Evolutionary conservation across 2,888 invertebrate genomes (phyloP), one percentile per base, ranked within the genome.

Genomic region (Hirtodrosophila trivittata): DNA sequence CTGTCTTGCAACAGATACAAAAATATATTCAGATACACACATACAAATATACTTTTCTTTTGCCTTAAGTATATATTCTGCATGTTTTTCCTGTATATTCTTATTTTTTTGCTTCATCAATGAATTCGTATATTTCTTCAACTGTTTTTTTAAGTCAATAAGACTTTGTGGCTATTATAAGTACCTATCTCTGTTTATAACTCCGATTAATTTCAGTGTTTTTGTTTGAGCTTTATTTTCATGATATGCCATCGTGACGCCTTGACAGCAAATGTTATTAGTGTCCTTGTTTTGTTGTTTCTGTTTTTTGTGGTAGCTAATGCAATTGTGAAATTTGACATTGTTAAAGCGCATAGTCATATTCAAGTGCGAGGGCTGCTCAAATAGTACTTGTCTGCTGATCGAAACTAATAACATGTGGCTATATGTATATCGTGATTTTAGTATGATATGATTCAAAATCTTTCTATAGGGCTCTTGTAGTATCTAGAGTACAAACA

Each of bases 321-420:
- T 66, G 71, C 71, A 64, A 57, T 74, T 70, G 55, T 69, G 60
- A 55, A 75, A 66, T 66, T 71, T 75, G 74, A 70, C 75, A 74
- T 75, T 74, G 75, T 56, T 66, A 69, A 69, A 59, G 43, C 62
- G 66, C 58, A 55, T 18, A 51, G 59, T 68, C 74, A 74, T 32
- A 56, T 33, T 13, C 10, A 13, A 21, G 30, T 38, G 33, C 43
- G 26, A 12, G 51, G 50, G 54, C 1, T n/a, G 46, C 12, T 43
- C 12, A 10, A 50, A 6, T 6, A 38, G 42, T 65, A 12, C 1
- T 35, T 35, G 8, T n/a, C 1, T 7, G 9, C 5, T 28, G 7
- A 9, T 28, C 28, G 9, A 28, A 28, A 28, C 4, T 25, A 6
- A 25, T 25, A 6, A 4, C 6, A 25, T 25, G 3, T 3, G 4